Evolutionary conservation across 2,888 invertebrate genomes (phyloP).

Genomic region (Neoascia interrupta): DNA sequence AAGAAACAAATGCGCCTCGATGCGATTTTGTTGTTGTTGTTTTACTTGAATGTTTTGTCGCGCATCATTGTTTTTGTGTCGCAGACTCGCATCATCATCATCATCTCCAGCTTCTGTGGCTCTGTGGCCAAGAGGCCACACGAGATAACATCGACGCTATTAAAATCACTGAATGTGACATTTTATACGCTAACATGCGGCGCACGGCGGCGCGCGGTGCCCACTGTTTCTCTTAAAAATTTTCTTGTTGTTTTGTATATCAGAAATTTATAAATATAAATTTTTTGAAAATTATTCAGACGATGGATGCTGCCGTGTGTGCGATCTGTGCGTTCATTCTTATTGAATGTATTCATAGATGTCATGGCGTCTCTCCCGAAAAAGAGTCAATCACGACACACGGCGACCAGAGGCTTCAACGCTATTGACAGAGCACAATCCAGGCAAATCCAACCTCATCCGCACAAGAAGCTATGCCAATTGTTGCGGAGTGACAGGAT

Average conservation of each 20-base stretch:
- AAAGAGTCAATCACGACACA: conserved; percentile 52
- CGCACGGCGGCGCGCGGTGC: conserved; percentile 35
- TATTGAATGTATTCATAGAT: conserved; percentile 64
- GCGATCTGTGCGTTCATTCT: conserved; percentile 47
- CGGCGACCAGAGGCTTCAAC: conserved; percentile 5
- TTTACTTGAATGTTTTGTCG: conserved; percentile 66
- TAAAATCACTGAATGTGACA: conserved; percentile 70
- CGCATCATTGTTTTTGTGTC: conserved; percentile 69
- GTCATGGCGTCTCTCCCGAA: conserved; percentile 40
- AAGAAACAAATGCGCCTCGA: conserved; percentile 1
- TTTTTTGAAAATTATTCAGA: conserved; percentile 58
- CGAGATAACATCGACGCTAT: conserved; percentile 68
- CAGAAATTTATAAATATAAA: conserved; percentile 66
- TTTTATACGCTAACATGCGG: conserved; percentile 66
- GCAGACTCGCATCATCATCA: conserved; percentile 64
- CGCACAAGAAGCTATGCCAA: conserved; percentile 67
- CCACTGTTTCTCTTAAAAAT: conserved; percentile 45
- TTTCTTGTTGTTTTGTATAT: conserved; percentile 37
- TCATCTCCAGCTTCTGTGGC: conserved; percentile 56
- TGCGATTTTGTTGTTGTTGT: conserved; percentile 38
- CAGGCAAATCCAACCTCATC: conserved; percentile 60
- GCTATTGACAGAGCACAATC: conserved; percentile 24
- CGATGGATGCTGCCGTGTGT: conserved; percentile 29
- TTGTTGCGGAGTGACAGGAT: conserved; percentile 67
- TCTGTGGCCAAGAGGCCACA: conserved; percentile 63